Evolutionary conservation across 2,113 vertebrate genomes (phyloP).

Genomic region (Megaceryle maxima): DNA sequence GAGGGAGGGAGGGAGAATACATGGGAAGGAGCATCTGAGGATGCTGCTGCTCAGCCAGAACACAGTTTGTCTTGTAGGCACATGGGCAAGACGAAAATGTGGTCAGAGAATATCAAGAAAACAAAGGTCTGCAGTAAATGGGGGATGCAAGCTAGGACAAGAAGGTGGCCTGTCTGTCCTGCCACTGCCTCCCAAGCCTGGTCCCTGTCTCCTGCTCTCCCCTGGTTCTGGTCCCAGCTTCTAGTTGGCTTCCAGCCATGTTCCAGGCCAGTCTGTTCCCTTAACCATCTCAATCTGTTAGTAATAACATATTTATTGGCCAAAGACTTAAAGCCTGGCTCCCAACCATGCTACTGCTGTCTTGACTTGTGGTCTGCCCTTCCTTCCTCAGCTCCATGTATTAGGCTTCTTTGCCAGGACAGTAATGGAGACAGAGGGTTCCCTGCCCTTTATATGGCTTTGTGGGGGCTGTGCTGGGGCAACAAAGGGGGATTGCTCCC

Average conservation of each 20-base stretch:
- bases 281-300: not conserved
- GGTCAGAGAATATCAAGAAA: not conserved
- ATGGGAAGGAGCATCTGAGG: not conserved
- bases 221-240: not conserved
- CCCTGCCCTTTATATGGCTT: not conserved
- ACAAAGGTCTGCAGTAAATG: not conserved
- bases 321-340: not conserved
- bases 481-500: rapidly evolving
- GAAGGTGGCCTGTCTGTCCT: not conserved
- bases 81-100: not conserved
- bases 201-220: not conserved
- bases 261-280: not conserved
- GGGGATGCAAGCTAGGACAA: not conserved
- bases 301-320: not conserved
- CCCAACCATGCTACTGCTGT: rapidly evolving
- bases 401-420: not conserved
- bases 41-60: not conserved
- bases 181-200: not conserved
- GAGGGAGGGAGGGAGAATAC: too few species aligned
- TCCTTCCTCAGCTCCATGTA: not conserved
- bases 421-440: rapidly evolving
- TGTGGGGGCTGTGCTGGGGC: rapidly evolving
- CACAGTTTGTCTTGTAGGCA: not conserved
- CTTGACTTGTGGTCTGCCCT: not conserved
- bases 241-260: not conserved